Evolutionary conservation across 1,140 invertebrate genomes (phyloP), one percentile per base, ranked within the genome.

Genomic region (Achroia grisella): DNA sequence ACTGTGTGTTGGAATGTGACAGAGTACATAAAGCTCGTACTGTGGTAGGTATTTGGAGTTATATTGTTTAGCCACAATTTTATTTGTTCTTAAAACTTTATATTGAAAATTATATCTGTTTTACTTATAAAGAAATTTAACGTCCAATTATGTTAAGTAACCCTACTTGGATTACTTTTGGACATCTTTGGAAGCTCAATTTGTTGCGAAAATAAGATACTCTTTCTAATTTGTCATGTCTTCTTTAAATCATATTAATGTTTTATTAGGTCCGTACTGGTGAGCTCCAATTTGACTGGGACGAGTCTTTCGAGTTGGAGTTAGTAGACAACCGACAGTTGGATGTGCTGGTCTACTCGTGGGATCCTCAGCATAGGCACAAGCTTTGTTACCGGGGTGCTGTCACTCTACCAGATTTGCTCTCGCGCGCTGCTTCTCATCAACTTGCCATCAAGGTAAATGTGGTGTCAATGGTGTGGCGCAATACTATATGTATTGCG

Each of bases 211-310:
- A 23, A 6, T 23, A 23, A 23, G 6, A 23, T 23, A 23, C 6
- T 23, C 17, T 23, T 23, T 23, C 17, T 23, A 23, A 23, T 23
- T 23, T 23, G 17, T 23, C 17, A 23, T 2, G n/a, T n/a, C n/a
- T n/a, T 23, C 6, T 23, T 3, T 23, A 3, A 23, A 23, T 23
- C 17, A 23, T 6, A 23, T 23, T 3, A 2, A 10, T 8, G 34
- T 31, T 6, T 35, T 36, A 33, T 44, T 39, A 89, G 88, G 88
- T 98, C n/a, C 90, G 97, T 35, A 98, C 96, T 8, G 97, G 97
- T 13, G 97, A 99, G 75, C 89, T 98, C 9, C 96, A 97, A 73
- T 99, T 99, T 80, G 97, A 99, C 83, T 99, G 98, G 98, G 97
- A 99, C 69, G 98, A 99, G 87, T 96, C 96, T 14, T 99, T 99